Percentiles rank a stretch among this genome's conserved stretches.
Conservation (phyloP, 2,113 vertebrate genomes). For the Castor canadensis region DNA sequence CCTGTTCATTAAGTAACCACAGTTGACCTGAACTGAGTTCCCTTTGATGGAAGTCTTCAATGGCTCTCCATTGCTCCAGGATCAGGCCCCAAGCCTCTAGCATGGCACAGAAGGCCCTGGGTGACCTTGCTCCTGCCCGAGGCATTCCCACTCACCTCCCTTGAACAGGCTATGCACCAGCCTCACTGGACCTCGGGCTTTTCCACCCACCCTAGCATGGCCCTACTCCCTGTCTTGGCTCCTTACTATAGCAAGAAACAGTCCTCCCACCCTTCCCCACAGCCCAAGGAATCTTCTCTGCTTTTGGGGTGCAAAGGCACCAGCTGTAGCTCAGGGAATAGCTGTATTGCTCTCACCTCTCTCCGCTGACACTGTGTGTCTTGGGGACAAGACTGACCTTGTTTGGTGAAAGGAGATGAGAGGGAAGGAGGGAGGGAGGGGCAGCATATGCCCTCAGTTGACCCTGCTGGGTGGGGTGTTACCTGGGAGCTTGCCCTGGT, state of each 20-base stretch:
- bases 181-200: not conserved
- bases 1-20: not conserved
- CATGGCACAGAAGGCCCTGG: not conserved
- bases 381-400: not conserved
- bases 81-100: not conserved
- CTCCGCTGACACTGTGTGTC: not conserved
- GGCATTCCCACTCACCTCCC: not conserved
- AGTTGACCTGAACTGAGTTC: not conserved
- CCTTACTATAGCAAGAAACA: not conserved
- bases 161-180: rapidly evolving
- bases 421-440: not conserved
- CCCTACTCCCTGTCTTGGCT: not conserved
- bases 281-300: not conserved
- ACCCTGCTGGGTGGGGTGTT: not conserved
- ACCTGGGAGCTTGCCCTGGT: not conserved
- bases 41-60: not conserved
- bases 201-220: too few species aligned
- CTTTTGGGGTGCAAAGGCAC: not conserved
- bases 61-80: not conserved
- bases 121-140: not conserved
- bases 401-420: not conserved
- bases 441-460: rapidly evolving
- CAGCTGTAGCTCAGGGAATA: not conserved
- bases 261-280: not conserved
- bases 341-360: not conserved